Conservation (phyloP, 2,888 invertebrate species). For the Acrobasis consociella region DNA sequence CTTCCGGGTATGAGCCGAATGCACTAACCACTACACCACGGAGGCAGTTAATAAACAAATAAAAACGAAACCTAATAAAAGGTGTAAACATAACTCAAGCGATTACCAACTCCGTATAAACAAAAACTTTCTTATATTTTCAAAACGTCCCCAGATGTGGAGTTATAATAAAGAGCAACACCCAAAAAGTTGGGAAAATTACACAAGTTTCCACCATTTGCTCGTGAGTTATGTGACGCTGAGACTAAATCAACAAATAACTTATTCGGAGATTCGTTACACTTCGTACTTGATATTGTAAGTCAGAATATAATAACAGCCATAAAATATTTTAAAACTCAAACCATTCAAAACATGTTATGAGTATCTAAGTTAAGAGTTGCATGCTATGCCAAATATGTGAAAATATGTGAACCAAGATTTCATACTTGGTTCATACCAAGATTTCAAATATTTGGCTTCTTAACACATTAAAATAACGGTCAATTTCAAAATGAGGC, state of each 20-base stretch:
- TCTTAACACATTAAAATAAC: too few relatives aligned
- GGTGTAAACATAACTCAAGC: neutral
- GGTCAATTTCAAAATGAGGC: too few relatives aligned
- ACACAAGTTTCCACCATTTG: constrained; percentile 34
- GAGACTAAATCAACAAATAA: constrained; percentile 16
- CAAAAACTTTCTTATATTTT: constrained; percentile 26
- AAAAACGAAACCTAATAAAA: too few relatives aligned
- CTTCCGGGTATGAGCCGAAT: too few relatives aligned
- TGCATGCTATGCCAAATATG: too few relatives aligned
- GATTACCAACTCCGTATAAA: constrained; percentile 17
- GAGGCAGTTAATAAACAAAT: too few relatives aligned
- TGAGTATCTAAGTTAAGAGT: neutral
- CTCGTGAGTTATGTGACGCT: constrained; percentile 29
- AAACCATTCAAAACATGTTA: neutral
- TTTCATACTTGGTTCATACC: too few relatives aligned
- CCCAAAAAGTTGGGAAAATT: constrained; percentile 32
- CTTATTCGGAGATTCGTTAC: constrained; percentile 1
- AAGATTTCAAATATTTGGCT: too few relatives aligned
- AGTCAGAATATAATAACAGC: neutral
- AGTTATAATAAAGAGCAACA: constrained; percentile 33
- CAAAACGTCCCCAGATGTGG: constrained; percentile 32
- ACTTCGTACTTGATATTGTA: neutral
- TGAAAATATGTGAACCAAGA: too few relatives aligned
- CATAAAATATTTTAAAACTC: neutral
- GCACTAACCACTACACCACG: too few relatives aligned